Conservation (phyloP, 2,113 vertebrate species). For the Procavia capensis region DNA sequence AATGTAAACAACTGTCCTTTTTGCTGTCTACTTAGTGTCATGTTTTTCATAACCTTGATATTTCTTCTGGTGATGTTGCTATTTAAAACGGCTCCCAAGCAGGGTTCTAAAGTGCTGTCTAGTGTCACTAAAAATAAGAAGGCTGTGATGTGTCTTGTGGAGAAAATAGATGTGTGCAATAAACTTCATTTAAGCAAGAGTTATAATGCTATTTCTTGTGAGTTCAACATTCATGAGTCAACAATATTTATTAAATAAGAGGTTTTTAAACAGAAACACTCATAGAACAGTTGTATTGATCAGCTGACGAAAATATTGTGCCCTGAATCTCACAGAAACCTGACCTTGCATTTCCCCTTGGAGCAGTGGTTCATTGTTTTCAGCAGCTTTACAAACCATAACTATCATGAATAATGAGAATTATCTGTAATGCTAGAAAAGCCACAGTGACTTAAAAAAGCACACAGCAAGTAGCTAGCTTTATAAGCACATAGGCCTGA, state of each 20-base stretch:
- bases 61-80: neutral
- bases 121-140: neutral
- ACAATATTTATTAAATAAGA: neutral
- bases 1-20: neutral
- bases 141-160: neutral
- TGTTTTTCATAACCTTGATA: neutral
- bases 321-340: neutral
- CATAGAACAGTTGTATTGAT: neutral
- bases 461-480: neutral
- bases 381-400: neutral
- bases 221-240: neutral
- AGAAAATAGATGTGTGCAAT: neutral
- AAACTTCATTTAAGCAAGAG: neutral
- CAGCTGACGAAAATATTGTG: neutral
- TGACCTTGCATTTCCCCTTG: neutral
- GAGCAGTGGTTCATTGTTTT: neutral
- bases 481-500: neutral
- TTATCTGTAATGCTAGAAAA: neutral
- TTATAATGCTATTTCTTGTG: neutral
- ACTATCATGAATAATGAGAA: neutral
- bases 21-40: neutral
- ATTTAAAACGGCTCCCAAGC: neutral
- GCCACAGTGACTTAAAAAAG: neutral
- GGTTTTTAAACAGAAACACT: neutral
- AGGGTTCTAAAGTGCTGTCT: neutral